Evolutionary conservation across 1,140 invertebrate species (phyloP), one percentile per base, ranked within the genome.

Genomic region (Papilio polyxenes): DNA sequence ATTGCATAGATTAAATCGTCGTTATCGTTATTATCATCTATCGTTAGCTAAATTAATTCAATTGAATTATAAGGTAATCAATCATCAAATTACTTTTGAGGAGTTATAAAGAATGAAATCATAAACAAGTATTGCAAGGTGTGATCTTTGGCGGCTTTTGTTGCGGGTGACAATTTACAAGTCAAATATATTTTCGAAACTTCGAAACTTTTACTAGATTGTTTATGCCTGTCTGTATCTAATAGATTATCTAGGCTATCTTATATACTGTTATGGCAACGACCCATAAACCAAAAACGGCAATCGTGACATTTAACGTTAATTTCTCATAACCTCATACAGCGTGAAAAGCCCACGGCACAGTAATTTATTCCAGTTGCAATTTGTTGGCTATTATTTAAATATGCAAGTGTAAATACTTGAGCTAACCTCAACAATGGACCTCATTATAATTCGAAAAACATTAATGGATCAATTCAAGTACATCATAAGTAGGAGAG

Each of bases 391-490:
- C 23, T 65, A 10, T 65, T 65, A 15, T 72, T 37, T 72, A 37
- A 72, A 72, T 40, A 40, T 72, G 65, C 65, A 72, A 72, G 65
- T 72, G 65, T 72, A 72, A 72, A 72, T 72, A 72, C 65, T 72
- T 72, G 5, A 72, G 65, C 65, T 72, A 23, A 72, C 65, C 65
- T 13, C 65, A 72, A 72, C 65, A 72, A 72, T 72, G 65, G 65
- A 40, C 65, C 65, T 11, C 65, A 72, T 72, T 40, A 37, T 72
- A 74, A 62, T 48, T 83, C 48, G 82, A 84, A 86, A 85, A 89
- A 89, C 85, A 87, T 53, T 59, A 84, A 86, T 86, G 81, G 84
- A 86, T 87, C 84, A 86, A 85, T 83, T 82, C 81, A 62, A 78
- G 78, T 83, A 81, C 80, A 82, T 56, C 82, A 83, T 87, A 85